A percentile compares a stretch with the other conserved stretches of the same genome.
Conservation (phyloP, 2,888 invertebrate species). For the Portevinia maculata region DNA sequence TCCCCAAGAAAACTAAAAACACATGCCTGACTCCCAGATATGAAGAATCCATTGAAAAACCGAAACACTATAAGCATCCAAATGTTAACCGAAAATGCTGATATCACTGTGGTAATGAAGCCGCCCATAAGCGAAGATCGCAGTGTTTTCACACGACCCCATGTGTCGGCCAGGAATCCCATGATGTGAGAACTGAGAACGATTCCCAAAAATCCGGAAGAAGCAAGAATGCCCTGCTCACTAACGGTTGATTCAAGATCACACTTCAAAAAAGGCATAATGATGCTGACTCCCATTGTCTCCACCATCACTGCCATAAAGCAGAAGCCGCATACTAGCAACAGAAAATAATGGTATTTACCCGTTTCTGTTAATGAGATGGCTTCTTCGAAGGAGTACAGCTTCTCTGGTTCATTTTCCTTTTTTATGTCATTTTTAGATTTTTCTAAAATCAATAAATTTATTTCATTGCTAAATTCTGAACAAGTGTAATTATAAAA, state of each 20-base stretch:
- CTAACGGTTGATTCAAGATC: constrained; percentile 85
- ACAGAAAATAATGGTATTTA: constrained; percentile 85
- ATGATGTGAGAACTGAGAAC: constrained; percentile 90
- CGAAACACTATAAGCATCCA: constrained; percentile 85
- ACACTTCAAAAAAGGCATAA: constrained; percentile 87
- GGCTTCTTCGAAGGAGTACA: constrained; percentile 80
- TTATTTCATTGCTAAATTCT: no score
- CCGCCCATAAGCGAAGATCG: constrained; percentile 84
- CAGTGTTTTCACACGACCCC: constrained; percentile 87
- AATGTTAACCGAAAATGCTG: constrained; percentile 86
- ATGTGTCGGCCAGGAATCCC: constrained; percentile 90
- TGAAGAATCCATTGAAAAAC: constrained; percentile 87
- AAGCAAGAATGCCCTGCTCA: constrained; percentile 86
- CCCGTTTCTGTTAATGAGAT: constrained; percentile 84
- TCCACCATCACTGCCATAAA: constrained; percentile 88
- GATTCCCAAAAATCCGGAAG: constrained; percentile 87
- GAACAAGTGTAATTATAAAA: not conserved
- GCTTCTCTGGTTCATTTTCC: constrained; percentile 2
- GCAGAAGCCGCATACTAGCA: constrained; percentile 86
- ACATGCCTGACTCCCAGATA: constrained; percentile 83
- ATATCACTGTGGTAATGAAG: constrained; percentile 84
- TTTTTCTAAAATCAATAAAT: constrained; percentile 31
- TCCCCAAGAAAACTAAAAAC: constrained; percentile 86
- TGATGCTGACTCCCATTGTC: constrained; percentile 86
- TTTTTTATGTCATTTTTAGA: constrained; percentile 20